Evolutionary conservation across 1,140 invertebrate genomes (phyloP), one percentile per base, ranked within the genome.

Genomic region (Alviniconcha marisindica): DNA sequence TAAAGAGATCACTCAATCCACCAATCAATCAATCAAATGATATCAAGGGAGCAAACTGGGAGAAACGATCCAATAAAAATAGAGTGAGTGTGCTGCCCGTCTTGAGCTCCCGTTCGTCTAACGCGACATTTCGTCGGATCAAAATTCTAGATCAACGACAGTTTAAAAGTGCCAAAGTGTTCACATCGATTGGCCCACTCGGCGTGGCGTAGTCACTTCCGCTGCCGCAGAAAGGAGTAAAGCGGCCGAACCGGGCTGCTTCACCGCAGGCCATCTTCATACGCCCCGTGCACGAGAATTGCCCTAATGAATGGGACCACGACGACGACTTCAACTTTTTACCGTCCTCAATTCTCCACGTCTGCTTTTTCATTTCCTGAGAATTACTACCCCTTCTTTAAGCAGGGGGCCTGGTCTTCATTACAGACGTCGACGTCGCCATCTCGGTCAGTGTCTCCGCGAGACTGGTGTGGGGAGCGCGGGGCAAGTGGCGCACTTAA

Each of bases 191-290:
- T 24, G 60, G 21, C 60, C 60, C 24, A 63, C 60, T 63, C 24
- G 12, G 33, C 73, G 36, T 42, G 31, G 73, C 73, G 73, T 42
- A 44, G 36, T 44, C 36, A 76, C 73, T 76, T 76, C 73, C 73
- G 73, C 38, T 28, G 38, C 18, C 14, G 36, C 18, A 76, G 42
- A 42, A 76, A 76, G 31, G 40, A 44, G 40, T 76, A 42, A 76
- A 76, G 73, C 42, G 40, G 73, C 73, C 7, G 24, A 40, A 76
- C 38, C 38, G 38, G 73, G 40, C 10, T 40, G 38, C 14, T 18
- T 33, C 40, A 76, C 73, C 73, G 40, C 42, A 44, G 73, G 73
- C 73, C 73, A 76, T 76, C 73, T 40, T 44, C 73, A 33, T 40
- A 33, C 38, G 40, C 73, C 18, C n/a, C 18, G 24, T 12, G 38